Evolutionary conservation across 1,140 invertebrate species (phyloP), one percentile per base, ranked within the genome.

Genomic region (Leptopilina boulardi): DNA sequence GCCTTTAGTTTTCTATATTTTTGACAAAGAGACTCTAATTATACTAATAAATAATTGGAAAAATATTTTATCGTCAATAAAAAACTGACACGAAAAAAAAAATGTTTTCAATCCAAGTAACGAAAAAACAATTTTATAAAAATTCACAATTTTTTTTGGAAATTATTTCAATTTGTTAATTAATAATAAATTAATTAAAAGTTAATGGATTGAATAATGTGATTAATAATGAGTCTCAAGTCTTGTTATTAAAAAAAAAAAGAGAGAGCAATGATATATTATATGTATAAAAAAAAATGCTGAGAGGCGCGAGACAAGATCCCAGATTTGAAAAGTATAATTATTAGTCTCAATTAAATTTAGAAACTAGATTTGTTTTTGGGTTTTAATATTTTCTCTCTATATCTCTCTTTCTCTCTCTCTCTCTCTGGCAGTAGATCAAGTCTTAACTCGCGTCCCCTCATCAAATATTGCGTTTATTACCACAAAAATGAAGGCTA

Each of bases 1-100:
- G 86, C 84, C 84, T 90, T 90, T 90, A 88, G 85, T 90, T 91
- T 89, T 90, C 78, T 89, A 89, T 87, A 84, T 80, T 82, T 84
- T 78, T 83, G 82, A 81, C 82, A 80, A 81, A 78, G 80, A 84
- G 83, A 82, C 78, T 80, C 75, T 82, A 83, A 78, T 84, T 74
- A 77, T 75, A 82, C 76, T 71, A n/a, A 80, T 80, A 77, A 77
- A 8, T 77, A 78, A 80, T 81, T 44, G 73, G 76, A 80, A 75
- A 56, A 18, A 79, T 71, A 74, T 78, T 75, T 72, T 80, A 77
- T 71, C 56, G 54, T 66, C n/a, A n/a, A n/a, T n/a, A n/a, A n/a
- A n/a, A n/a, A n/a, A n/a, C n/a, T n/a, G n/a, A n/a, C n/a, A n/a
- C n/a, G n/a, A n/a, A n/a, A n/a, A 18, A 70, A 15, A 76, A 71